Conservation (phyloP, 2,888 invertebrate species). For the Tanytarsus gracilentus region DNA sequence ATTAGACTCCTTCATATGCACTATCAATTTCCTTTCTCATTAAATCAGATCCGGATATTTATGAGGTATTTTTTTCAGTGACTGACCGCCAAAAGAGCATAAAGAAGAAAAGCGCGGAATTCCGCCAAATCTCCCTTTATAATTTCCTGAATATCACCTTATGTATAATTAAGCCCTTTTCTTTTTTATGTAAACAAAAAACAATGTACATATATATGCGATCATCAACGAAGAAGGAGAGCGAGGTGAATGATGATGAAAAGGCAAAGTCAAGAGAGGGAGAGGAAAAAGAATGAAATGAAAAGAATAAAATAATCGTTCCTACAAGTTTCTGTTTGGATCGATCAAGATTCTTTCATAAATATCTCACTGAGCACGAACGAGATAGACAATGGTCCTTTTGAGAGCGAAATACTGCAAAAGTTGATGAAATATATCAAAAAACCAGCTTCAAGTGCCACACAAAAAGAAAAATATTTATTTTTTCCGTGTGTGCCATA, state of each 20-base stretch:
- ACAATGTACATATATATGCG: too few species aligned
- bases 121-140: not conserved
- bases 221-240: too few species aligned
- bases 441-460: not conserved
- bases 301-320: not conserved
- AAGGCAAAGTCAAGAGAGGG: not conserved
- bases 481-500: not conserved
- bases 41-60: not conserved
- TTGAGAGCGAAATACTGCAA: not conserved
- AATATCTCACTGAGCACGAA: not conserved
- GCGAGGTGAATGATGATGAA: too few species aligned
- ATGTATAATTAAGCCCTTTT: too few species aligned
- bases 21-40: too few species aligned
- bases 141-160: not conserved
- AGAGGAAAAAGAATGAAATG: not conserved
- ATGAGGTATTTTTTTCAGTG: too few species aligned
- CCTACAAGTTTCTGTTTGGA: constrained; percentile 19
- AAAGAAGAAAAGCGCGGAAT: constrained; percentile 1
- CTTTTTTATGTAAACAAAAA: too few species aligned
- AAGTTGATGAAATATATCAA: not conserved
- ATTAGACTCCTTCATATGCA: too few species aligned
- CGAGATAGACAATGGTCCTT: not conserved
- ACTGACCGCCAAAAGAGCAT: not conserved
- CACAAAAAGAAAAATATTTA: not conserved
- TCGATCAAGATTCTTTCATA: not conserved